A percentile compares a stretch with the other conserved stretches of the same genome.
Conservation (phyloP, 2,797 vertebrate genomes). For the Channa striata region DNA sequence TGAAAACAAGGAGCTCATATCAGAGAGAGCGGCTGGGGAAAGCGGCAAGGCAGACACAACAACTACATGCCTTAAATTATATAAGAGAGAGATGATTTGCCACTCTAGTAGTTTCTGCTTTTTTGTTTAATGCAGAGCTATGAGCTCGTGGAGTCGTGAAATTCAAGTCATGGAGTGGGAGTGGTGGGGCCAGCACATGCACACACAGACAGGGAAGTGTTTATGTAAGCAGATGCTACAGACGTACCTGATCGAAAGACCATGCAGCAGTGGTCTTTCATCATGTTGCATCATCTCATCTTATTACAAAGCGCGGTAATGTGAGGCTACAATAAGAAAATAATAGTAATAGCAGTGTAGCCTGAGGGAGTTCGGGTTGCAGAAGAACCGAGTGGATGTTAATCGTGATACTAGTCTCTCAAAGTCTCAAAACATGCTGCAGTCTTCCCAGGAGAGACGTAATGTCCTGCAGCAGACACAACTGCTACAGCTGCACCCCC, state of each 20-base stretch:
- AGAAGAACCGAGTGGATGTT: constrained; percentile 33
- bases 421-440: constrained; percentile 26
- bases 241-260: constrained; percentile 72
- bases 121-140: constrained; percentile 61
- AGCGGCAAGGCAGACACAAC: constrained; percentile 60
- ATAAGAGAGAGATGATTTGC: constrained; percentile 27
- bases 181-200: constrained; percentile 43
- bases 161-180: constrained; percentile 64
- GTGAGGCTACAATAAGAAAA: constrained; percentile 45
- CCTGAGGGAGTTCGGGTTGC: constrained; percentile 53
- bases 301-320: constrained; percentile 62
- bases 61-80: constrained; percentile 8
- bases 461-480: background rate
- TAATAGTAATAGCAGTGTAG: constrained; percentile 57
- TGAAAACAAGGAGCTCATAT: constrained; percentile 35
- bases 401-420: constrained; percentile 33
- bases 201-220: constrained; percentile 38
- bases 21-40: constrained; percentile 27
- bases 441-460: constrained; percentile 14
- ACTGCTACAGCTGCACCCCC: constrained; percentile 1
- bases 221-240: constrained; percentile 55
- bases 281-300: constrained; percentile 75
- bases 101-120: constrained; percentile 60
- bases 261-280: constrained; percentile 68
- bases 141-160: constrained; percentile 66